Conservation (phyloP, 2,113 vertebrate genomes). For the Opisthocomus hoazin region DNA sequence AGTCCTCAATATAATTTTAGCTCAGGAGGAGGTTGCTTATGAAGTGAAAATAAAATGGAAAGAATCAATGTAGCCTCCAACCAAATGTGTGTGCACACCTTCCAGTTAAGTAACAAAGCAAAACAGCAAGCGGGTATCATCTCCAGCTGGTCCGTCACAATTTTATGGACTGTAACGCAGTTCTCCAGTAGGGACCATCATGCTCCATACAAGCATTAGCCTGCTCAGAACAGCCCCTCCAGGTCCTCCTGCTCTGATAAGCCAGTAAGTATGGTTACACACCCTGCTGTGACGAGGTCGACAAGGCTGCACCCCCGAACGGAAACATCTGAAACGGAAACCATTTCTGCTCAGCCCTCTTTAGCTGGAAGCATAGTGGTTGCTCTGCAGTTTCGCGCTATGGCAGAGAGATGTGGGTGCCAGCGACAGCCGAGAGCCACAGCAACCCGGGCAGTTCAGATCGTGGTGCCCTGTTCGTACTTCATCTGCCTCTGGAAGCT, state of each 20-base stretch:
- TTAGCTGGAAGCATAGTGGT: accelerated
- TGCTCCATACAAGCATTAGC: no score
- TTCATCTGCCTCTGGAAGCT: neutral
- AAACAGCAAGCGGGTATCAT: accelerated
- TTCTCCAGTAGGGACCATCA: neutral
- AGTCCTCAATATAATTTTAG: neutral
- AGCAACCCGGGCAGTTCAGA: neutral
- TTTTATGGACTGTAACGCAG: neutral
- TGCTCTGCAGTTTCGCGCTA: neutral
- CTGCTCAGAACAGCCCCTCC: neutral
- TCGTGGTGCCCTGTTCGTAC: accelerated
- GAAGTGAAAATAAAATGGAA: neutral
- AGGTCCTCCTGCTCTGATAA: neutral
- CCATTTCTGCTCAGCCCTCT: neutral
- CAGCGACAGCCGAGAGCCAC: neutral
- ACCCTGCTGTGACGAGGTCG: neutral
- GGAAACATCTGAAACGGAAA: neutral
- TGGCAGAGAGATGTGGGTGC: neutral
- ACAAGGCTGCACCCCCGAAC: neutral
- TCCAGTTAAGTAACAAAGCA: neutral
- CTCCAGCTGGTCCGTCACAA: neutral
- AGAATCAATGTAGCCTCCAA: neutral
- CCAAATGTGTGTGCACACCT: neutral
- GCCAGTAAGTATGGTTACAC: neutral
- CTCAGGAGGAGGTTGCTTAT: neutral